Evolutionary conservation across 1,140 invertebrate species (phyloP), one percentile per base, ranked within the genome.

Genomic region (Eupristina koningsbergeri): DNA sequence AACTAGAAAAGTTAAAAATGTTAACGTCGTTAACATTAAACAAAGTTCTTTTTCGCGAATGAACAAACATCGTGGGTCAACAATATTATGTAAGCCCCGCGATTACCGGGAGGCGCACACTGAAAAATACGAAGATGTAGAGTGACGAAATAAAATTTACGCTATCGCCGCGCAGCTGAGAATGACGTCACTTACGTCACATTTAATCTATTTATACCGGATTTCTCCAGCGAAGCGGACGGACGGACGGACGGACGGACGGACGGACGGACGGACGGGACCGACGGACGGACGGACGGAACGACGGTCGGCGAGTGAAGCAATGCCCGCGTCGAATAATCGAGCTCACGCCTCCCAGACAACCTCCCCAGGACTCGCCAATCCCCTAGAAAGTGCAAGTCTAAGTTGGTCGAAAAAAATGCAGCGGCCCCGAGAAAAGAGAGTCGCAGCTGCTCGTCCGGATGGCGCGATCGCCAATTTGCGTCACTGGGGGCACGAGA

Each of bases 381-480:
- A 11, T 11, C 11, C 11, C 41, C 9, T 58, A 58, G 53, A 58
- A 58, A 58, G 53, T 26, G 53, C 53, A 58, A 47, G 71, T 29
- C 11, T 15, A 69, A 50, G 26, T 67, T 61, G n/a, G n/a, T 29
- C 9, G n/a, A 3, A 7, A 19, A 26, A 53, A 53, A 53, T n/a
- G n/a, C n/a, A n/a, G n/a, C n/a, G n/a, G n/a, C 11, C 11, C 41
- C 9, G 22, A 58, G 53, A 58, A 58, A 58, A 22, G 53, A 19
- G 26, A 47, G 71, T 29, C 11, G 13, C 67, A 50, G 26, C 34
- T 61, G n/a, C 45, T 29, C 9, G n/a, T 15, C 3, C 6, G 9
- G 19, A 53, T 15, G 29, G 0, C 19, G 58, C 39, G 29, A 79
- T 47, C 26, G 82, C n/a, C 45, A 71, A 83, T 78, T 69, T 71